phyloP scores from a whole-genome alignment of 37 sponge, comb jelly and placozoan genomes.

The Tethya wilhelma region DNA sequence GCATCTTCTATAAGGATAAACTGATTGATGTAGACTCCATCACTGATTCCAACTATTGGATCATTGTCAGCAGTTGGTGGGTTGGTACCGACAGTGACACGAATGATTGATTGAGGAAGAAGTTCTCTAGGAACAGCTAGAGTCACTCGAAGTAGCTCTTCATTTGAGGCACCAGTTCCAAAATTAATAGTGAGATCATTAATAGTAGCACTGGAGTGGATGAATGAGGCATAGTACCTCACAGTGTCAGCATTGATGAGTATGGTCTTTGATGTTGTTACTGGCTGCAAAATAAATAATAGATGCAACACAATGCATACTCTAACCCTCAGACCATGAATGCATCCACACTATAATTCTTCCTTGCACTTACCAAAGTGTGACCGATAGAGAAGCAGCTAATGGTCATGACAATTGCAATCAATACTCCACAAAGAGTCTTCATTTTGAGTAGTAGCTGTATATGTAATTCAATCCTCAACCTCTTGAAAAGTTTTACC shows the following conservation, averaged over 20 bases:
- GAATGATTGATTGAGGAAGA: slow-evolving; percentile 2
- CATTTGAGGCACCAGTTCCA: not conserved
- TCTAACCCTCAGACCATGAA: not conserved
- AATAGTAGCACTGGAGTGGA: slow-evolving; percentile 29
- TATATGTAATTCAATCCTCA: too few relatives aligned
- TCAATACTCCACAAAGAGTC: too few relatives aligned
- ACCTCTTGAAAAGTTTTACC: too few relatives aligned
- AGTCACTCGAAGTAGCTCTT: slow-evolving; percentile 3
- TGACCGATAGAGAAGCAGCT: too few relatives aligned
- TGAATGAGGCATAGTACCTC: slow-evolving; percentile 9
- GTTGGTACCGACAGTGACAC: slow-evolving; percentile 1
- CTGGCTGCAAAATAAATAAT: not conserved
- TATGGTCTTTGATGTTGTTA: not conserved
- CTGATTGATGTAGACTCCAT: slow-evolving; percentile 9
- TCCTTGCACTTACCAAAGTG: too few relatives aligned
- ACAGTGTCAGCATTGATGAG: slow-evolving; percentile 1
- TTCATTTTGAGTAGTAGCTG: too few relatives aligned
- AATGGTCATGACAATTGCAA: too few relatives aligned
- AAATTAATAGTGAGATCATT: not conserved
- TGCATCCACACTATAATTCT: not conserved
- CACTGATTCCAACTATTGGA: slow-evolving; percentile 9
- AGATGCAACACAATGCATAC: not conserved
- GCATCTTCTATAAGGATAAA: not conserved
- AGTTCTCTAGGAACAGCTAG: slow-evolving; percentile 18
- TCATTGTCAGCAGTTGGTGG: slow-evolving; percentile 7